Evolutionary conservation across 2,888 invertebrate species (phyloP), one percentile per base, ranked within the genome.

Genomic region (Synergus japonicus): DNA sequence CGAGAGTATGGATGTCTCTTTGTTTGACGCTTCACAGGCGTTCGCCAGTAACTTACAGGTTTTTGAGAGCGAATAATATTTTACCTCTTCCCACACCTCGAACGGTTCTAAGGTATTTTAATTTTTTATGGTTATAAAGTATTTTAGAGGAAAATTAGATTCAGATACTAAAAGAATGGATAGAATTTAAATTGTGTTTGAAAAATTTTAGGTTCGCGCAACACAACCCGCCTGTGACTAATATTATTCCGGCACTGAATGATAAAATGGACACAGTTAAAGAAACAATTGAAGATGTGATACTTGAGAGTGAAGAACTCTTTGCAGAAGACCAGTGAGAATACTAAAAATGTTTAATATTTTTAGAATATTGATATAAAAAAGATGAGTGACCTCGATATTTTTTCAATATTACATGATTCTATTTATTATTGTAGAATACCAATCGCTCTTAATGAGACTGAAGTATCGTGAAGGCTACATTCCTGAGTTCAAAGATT

Each of bases 101-200:
- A 54, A 73, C 73, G 29, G 49, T 73, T 54, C 37, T 49, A 49
- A 73, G 49, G 73, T 73, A 58, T n/a, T 73, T 73, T n/a, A 37
- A n/a, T 49, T 37, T 37, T 29, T 0, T 37, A n/a, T 49, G 12
- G 18, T 44, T 43, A 29, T 29, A 29, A 13, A 43, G 10, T 12
- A 67, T n/a, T 66, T 43, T 4, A 66, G 7, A 43, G 18, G 9
- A n/a, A 43, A 10, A 66, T 66, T 43, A 43, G 10, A 29, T 43
- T 4, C 9, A 18, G 9, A 4, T 15, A n/a, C 15, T 15, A 0
- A 65, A 65, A n/a, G 15, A 8, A 65, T 41, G 41, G 41, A 18
- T 9, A 66, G 18, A 43, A 43, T 43, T n/a, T n/a, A n/a, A 66
- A n/a, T 43, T 66, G 9, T 66, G 18, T 9, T 66, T n/a, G 15